A percentile compares a stretch with the other conserved stretches of the same genome.
These are phyloP conservation scores for Oscheius onirici DNA, from an alignment of 2,888 invertebrate species.

Conservation along the genomic window DNA sequence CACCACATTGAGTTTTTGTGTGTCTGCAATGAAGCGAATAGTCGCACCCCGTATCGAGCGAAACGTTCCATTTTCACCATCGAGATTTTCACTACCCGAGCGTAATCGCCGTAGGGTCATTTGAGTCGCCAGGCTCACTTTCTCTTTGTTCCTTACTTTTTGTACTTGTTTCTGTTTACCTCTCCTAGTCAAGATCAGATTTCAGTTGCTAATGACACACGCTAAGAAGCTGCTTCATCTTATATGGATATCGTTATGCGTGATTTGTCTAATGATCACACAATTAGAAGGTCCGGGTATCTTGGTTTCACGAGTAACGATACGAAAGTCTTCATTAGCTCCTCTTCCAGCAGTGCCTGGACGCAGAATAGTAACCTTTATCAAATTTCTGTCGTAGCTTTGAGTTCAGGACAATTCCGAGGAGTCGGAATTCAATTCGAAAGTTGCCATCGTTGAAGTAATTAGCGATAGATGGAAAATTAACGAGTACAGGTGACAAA, in stretches of 20 bases:
- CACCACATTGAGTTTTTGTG: too few species aligned
- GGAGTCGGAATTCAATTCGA: constrained; percentile 24
- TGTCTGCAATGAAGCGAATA: too few species aligned
- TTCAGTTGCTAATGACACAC: background rate
- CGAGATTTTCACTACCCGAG: too few species aligned
- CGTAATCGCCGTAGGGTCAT: too few species aligned
- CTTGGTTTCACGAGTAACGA: background rate
- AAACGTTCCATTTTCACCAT: too few species aligned
- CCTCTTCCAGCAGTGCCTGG: constrained; percentile 21
- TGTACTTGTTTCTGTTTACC: too few species aligned
- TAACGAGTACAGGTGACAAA: constrained; percentile 31
- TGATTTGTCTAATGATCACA: constrained; percentile 24
- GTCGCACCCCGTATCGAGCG: too few species aligned
- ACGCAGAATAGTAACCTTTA: background rate
- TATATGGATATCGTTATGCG: constrained; percentile 17
- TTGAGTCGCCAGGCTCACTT: too few species aligned
- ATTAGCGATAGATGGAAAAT: constrained; percentile 25
- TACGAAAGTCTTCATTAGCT: constrained; percentile 7
- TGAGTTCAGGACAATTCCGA: constrained; percentile 19
- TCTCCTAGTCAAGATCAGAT: background rate
- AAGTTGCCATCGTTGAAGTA: constrained; percentile 28
- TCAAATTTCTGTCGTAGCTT: background rate
- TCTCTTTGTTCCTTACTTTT: too few species aligned
- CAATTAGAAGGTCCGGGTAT: constrained; percentile 17
- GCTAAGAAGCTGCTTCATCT: constrained; percentile 9